Base-by-base conservation (phyloP, 2,113 vertebrate species). In the Scortum barcoo region DNA sequence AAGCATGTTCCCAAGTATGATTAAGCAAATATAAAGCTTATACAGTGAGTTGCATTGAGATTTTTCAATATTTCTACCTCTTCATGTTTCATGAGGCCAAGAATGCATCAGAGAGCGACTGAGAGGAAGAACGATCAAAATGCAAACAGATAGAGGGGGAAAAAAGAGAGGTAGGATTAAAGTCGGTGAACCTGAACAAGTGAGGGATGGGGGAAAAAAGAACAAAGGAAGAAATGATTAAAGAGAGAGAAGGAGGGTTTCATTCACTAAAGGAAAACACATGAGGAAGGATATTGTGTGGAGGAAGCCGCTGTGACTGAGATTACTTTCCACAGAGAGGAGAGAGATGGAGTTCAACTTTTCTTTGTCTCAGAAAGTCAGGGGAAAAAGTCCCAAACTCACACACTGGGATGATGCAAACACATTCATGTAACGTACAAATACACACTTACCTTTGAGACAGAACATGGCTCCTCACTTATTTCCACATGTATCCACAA, bases 371-470 rank as follows among this genome's bases (percentile, higher is more conserved):
- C 65, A 81, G 14, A 86, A 72, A 86, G 75, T 90, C 69, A 36
- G 50, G 4, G n/a, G 61, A 66, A 80, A 86, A 87, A 84, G 71
- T 76, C 82, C 57, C 54, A 9, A 58, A 48, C 68, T 17, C 65
- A 20, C 65, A 20, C 66, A 74, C 56, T 2, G 50, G 33, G 26
- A 24, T 63, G n/a, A 78, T 69, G 67, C 66, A 80, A 65, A 58
- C 67, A 67, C 51, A 58, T 24, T 24, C 28, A 1, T 42, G 66
- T 36, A 38, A 51, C 36, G 22, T n/a, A 20, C 65, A 65, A 26
- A 78, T 63, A 73, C 54, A 79, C 63, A 62, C 94, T 90, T 89
- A 94, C 93, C 92, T 93, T 93, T 94, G 48, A 94, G 74, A 87
- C 94, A 94, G 86, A 94, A 94, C 94, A 94, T 94, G 68, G 50